phyloP scores from a whole-genome alignment of 2,888 invertebrate species.

The Poecilobothrus nobilitatus region DNA sequence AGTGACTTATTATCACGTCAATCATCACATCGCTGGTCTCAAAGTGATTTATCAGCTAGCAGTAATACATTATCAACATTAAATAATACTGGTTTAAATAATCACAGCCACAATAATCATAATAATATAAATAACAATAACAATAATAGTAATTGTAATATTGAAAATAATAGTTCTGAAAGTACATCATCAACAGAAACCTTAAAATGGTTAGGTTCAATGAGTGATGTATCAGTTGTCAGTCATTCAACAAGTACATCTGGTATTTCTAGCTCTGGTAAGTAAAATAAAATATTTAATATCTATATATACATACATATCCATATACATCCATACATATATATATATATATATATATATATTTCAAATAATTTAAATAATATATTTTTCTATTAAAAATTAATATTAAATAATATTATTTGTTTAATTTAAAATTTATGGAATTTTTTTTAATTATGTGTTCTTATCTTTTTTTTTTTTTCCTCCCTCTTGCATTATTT shows the following conservation, averaged over 20 bases:
- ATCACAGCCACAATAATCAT: conserved; percentile 17
- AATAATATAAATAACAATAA: conserved; percentile 21
- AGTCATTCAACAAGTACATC: conserved; percentile 49
- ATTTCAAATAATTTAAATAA: no score
- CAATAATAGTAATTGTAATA: conserved; percentile 21
- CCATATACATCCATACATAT: no score
- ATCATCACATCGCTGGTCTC: conserved; percentile 43
- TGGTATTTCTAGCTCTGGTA: conserved; percentile 44
- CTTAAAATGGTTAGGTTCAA: conserved; percentile 68
- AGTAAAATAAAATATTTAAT: conserved; percentile 24
- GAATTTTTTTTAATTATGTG: no score
- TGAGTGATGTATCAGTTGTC: conserved; percentile 62
- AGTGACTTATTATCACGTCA: conserved; percentile 43
- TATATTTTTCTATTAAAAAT: no score
- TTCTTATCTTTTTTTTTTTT: no score
- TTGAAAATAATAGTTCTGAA: conserved; percentile 40
- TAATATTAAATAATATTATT: no score
- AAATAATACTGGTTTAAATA: conserved; percentile 11
- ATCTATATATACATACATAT: no score
- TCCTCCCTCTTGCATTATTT: no score
- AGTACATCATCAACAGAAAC: conserved; percentile 60
- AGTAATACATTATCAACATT: conserved; percentile 31
- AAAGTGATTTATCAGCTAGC: conserved; percentile 40
- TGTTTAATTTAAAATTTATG: no score
- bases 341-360: no score